Evolutionary conservation across 2,888 invertebrate genomes (phyloP).

Genomic region (Drosophila incognita): DNA sequence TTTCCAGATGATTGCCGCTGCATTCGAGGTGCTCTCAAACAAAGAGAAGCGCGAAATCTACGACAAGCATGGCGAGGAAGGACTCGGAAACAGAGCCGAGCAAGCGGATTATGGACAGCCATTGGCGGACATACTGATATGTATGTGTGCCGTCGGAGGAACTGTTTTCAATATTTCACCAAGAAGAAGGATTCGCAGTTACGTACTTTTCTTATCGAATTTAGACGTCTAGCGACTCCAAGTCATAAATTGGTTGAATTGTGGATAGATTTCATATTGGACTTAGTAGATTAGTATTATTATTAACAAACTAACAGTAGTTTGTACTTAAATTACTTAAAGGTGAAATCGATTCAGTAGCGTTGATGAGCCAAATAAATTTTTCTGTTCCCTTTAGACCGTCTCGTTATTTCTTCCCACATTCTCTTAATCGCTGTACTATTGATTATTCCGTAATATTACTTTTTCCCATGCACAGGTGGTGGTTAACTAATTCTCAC

Average conservation of each 20-base stretch:
- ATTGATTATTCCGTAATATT: too few relatives aligned
- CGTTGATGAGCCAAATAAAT: too few relatives aligned
- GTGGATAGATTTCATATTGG: background rate
- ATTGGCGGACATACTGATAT: slow-evolving; percentile 63
- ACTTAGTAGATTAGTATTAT: background rate
- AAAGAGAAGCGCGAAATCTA: slow-evolving; percentile 61
- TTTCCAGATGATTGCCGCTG: slow-evolving; percentile 58
- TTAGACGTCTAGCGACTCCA: background rate
- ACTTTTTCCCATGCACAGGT: too few relatives aligned
- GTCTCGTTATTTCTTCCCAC: too few relatives aligned
- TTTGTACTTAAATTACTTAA: too few relatives aligned
- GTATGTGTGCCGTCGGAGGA: slow-evolving; percentile 65
- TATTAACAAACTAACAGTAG: too few relatives aligned
- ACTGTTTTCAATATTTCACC: slow-evolving; percentile 62
- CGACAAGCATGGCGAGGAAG: slow-evolving; percentile 60
- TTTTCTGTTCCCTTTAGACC: too few relatives aligned
- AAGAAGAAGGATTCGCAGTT: slow-evolving; percentile 52
- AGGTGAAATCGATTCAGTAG: too few relatives aligned
- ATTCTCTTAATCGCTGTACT: too few relatives aligned
- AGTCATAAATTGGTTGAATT: slow-evolving; percentile 2
- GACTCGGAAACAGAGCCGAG: slow-evolving; percentile 32
- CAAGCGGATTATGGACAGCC: slow-evolving; percentile 31
- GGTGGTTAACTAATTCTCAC: too few relatives aligned
- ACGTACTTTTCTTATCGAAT: slow-evolving; percentile 5
- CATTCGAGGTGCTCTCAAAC: slow-evolving; percentile 62